Evolutionary conservation across 64 coral and sea anemone species (phyloP).

Genomic region (Acropora tenuis): DNA sequence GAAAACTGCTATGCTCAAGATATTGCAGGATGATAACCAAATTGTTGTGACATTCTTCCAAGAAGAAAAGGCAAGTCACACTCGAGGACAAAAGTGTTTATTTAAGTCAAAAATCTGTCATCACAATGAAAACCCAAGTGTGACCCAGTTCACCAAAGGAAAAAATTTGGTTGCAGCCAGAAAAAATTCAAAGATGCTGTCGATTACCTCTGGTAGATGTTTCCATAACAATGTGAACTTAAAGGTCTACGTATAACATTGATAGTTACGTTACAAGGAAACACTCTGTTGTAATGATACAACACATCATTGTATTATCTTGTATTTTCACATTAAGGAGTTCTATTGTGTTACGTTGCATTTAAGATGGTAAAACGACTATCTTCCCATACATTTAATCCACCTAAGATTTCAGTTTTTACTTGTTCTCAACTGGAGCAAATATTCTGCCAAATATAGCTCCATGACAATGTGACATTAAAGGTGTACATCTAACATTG

Average conservation of each 20-base stretch:
- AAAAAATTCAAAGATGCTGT: too few species aligned
- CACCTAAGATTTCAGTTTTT: slow-evolving; percentile 12
- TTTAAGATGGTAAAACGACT: neutral
- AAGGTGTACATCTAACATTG: too few species aligned
- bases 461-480: too few species aligned
- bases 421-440: neutral
- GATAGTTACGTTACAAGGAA: neutral
- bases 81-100: too few species aligned
- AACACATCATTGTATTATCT: slow-evolving; percentile 11
- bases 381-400: neutral
- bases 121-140: too few species aligned
- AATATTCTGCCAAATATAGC: too few species aligned
- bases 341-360: slow-evolving; percentile 1
- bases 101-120: too few species aligned
- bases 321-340: slow-evolving; percentile 19
- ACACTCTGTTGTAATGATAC: neutral
- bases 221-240: neutral
- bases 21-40: slow-evolving; percentile 36
- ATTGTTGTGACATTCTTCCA: slow-evolving; percentile 46
- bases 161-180: too few species aligned
- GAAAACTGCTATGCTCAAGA: slow-evolving; percentile 29
- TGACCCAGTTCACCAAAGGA: too few species aligned
- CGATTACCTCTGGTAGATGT: neutral
- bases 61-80: neutral
- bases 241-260: neutral